phyloP scores from a whole-genome alignment of 2,888 invertebrate species.

The Dasypogon diadema region DNA sequence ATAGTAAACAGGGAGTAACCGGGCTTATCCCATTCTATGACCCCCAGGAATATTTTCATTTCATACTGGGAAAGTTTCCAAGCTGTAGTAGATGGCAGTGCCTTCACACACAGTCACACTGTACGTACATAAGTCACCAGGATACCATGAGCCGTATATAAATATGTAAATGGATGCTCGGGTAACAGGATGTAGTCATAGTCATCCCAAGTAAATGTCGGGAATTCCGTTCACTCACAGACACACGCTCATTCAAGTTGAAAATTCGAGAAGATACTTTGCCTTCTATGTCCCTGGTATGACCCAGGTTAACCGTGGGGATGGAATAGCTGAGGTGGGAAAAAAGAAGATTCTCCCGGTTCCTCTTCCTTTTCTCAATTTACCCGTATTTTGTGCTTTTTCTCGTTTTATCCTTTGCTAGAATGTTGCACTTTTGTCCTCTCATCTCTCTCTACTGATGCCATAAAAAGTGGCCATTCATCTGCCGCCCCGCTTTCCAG shows the following conservation, averaged over 20 bases:
- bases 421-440: conserved; percentile 18
- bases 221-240: conserved; percentile 30
- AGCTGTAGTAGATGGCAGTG: neutral
- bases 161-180: neutral
- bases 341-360: conserved; percentile 14
- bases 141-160: neutral
- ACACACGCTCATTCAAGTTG: conserved; percentile 17
- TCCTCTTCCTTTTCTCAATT: conserved; percentile 7
- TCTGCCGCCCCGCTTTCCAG: conserved; percentile 16
- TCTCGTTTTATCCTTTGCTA: neutral
- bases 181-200: conserved; percentile 1
- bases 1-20: conserved; percentile 11
- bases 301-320: neutral
- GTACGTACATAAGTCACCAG: neutral
- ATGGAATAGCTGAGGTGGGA: neutral
- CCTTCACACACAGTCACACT: neutral
- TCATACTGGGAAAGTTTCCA: conserved; percentile 5
- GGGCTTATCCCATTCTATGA: conserved; percentile 11
- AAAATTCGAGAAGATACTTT: conserved; percentile 41
- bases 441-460: neutral
- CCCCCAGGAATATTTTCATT: conserved; percentile 8
- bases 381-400: conserved; percentile 2
- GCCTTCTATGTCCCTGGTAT: neutral
- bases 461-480: conserved; percentile 4
- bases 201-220: conserved; percentile 38